phyloP scores from a whole-genome alignment of 2,797 vertebrate genomes.

The Trematomus bernacchii region DNA sequence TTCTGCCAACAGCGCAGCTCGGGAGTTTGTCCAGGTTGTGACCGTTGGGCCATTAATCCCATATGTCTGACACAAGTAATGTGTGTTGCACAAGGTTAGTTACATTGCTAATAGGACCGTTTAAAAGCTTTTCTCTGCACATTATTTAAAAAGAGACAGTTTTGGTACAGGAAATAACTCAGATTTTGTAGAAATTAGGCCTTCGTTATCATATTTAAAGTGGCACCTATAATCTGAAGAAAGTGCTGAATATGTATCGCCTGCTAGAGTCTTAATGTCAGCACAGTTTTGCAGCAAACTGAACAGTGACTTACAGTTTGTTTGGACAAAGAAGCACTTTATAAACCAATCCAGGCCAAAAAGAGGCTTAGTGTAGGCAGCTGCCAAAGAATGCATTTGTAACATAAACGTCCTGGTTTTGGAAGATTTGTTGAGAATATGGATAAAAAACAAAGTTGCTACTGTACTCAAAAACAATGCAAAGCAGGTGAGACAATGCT shows the following conservation, averaged over 20 bases:
- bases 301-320: slow-evolving; percentile 41
- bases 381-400: slow-evolving; percentile 77
- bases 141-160: background rate
- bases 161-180: background rate
- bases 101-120: background rate
- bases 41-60: slow-evolving; percentile 72
- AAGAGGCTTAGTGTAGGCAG: slow-evolving; percentile 72
- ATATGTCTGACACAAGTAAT: slow-evolving; percentile 29
- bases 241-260: background rate
- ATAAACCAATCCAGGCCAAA: slow-evolving; percentile 63
- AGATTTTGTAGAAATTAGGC: background rate
- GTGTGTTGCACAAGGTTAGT: background rate
- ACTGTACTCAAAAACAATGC: slow-evolving; percentile 29
- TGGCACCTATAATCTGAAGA: background rate
- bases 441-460: slow-evolving; percentile 51
- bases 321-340: slow-evolving; percentile 69
- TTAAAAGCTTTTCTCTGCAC: background rate
- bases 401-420: slow-evolving; percentile 72
- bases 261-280: slow-evolving; percentile 10
- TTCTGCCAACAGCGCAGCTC: slow-evolving; percentile 54
- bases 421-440: slow-evolving; percentile 44
- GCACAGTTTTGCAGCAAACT: slow-evolving; percentile 29
- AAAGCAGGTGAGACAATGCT: background rate
- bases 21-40: slow-evolving; percentile 70
- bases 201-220: background rate